Evolutionary conservation across 2,888 invertebrate genomes (phyloP).

Genomic region (Xanthorhoe designata): DNA sequence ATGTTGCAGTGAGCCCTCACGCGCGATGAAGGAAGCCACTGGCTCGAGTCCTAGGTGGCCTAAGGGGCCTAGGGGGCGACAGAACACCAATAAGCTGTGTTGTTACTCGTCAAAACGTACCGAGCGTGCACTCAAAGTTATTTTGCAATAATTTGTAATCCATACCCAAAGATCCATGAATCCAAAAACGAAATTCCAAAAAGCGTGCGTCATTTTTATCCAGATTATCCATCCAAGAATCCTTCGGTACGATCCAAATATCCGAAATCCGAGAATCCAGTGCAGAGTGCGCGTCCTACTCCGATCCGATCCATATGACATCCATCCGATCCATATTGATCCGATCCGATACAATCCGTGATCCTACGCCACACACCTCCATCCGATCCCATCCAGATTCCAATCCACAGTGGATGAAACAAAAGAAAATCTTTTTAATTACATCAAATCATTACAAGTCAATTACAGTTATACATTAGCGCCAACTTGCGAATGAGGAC

Average conservation of each 20-base stretch:
- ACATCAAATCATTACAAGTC: constrained; percentile 49
- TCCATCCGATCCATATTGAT: constrained; percentile 32
- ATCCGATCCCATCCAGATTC: constrained; percentile 59
- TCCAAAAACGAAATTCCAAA: constrained; percentile 53
- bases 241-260: constrained; percentile 64
- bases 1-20: background rate
- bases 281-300: constrained; percentile 46
- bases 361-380: constrained; percentile 11
- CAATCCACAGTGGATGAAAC: constrained; percentile 85
- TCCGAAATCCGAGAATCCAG: constrained; percentile 46
- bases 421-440: constrained; percentile 83
- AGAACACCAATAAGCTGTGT: constrained; percentile 52
- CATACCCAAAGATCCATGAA: constrained; percentile 81
- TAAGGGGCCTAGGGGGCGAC: constrained; percentile 4
- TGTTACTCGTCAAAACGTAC: constrained; percentile 72
- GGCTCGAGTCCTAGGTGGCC: constrained; percentile 8
- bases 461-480: constrained; percentile 21
- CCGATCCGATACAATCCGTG: constrained; percentile 36
- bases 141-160: constrained; percentile 76
- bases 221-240: constrained; percentile 55
- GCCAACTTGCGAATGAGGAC: constrained; percentile 21
- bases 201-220: constrained; percentile 44
- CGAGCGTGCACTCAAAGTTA: constrained; percentile 81
- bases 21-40: background rate
- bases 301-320: constrained; percentile 45